Evolutionary conservation across 1,140 invertebrate genomes (phyloP), one percentile per base, ranked within the genome.

Genomic region (Coboldia fuscipes): DNA sequence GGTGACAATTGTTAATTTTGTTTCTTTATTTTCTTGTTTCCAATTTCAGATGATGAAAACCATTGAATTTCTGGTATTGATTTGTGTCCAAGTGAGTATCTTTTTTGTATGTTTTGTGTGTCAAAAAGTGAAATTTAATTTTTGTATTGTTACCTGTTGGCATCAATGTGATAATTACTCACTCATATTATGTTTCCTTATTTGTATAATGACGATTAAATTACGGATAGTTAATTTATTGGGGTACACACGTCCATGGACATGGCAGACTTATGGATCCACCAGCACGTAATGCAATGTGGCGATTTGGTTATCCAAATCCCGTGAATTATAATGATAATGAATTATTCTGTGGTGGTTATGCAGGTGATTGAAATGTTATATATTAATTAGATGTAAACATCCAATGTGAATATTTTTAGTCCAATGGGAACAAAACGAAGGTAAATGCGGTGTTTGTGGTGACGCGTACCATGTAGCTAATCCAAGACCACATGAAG

Each of bases 311-410:
- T 2, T 93, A 78, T 57, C 75, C 77, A 2, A 90, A 85, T 60
- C 82, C 85, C 1, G 78, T 86, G 8, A 89, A 94, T 56, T 93
- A 92, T 47, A 86, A 93, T 43, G 89, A 94, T 50, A 93, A 89
- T 42, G 85, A 73, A 45, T 57, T 73, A 5, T 72, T 71, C 46
- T 73, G 70, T 41, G 88, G 89, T 2, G 89, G 88, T 27, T 80
- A 79, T 47, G 67, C 74, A 56, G 72, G 81, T 85, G 58, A 54
- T 39, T 19, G 12, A 32, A 27, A 24, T 31, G n/a, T 29, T 9
- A 10, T 29, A 10, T 29, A 6, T 29, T 29, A 12, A 23, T 7
- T 12, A 12, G 22, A 6, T 6, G 6, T 23, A 23, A 23, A 23
- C 16, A 22, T 47, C 6, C 29, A 16, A 37, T 16, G 1, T 15